Base-by-base conservation (phyloP, 1,140 invertebrate species). In the Penaeus japonicus region DNA sequence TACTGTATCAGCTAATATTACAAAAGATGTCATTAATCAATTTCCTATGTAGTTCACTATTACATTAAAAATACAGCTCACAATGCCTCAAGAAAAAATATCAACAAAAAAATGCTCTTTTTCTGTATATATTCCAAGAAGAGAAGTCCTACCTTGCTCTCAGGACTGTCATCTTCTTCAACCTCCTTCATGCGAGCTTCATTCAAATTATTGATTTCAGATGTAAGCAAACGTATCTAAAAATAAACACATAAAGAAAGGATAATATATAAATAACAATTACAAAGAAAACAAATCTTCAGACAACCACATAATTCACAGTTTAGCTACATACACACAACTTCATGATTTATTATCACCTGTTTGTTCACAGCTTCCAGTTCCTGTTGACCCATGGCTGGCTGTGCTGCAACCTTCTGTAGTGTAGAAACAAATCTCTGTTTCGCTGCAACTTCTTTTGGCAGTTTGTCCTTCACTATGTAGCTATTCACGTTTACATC, bases 391-490 rank as follows among this genome's bases (percentile, higher is more conserved):
- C 94, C 94, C 82, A 96, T 93, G 83, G 95, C 95, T 47, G 95
- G 94, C 87, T 96, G 95, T 20, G 94, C 93, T 4, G 95, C 94
- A 22, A 97, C 95, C 59, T 93, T 93, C 91, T 95, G 94, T 90
- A 97, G 93, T 85, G 96, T 95, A 83, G 94, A 94, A 17, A 97
- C 93, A 87, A 95, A 94, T 91, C 95, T 94, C 91, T 95, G 94
- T 55, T 94, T 93, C 1, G 92, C 92, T 4, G 92, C 91, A 39
- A 96, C 93, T 92, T 97, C 96, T 90, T 95, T 94, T 0, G 96
- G 96, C 30, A 97, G 91, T 91, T 96, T 96, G 91, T 97, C 96
- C 78, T 95, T 96, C 0, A 95, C 95, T 24, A 98, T 94, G 91
- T 96, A 96, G 75, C 93, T 93, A 92, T 96, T 96, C 54, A 96